Conservation (phyloP, 2,797 vertebrate species). For the Chiloscyllium punctatum region DNA sequence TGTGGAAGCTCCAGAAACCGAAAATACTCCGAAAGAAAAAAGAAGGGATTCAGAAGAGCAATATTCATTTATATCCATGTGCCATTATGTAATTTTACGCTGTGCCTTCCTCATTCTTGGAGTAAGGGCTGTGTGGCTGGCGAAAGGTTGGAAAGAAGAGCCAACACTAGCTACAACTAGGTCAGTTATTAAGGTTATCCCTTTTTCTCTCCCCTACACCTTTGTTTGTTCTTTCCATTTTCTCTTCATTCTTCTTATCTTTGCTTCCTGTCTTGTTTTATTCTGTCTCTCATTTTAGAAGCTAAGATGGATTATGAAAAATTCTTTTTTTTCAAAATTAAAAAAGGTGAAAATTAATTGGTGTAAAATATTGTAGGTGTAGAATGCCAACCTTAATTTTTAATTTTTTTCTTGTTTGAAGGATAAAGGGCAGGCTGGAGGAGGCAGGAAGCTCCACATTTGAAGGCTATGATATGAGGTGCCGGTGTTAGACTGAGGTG, state of each 20-base stretch:
- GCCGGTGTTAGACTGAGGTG: no score
- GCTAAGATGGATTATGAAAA: not conserved
- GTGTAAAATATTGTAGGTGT: not conserved
- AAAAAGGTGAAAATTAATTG: not conserved
- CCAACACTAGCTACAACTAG: not conserved
- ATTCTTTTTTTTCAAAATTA: not conserved
- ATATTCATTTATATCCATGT: conserved; percentile 60
- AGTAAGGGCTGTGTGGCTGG: conserved; percentile 63
- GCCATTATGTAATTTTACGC: conserved; percentile 66
- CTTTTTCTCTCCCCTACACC: no score
- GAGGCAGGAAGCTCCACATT: not conserved
- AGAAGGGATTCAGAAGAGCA: conserved; percentile 52
- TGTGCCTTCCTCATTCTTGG: conserved; percentile 68
- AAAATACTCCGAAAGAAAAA: conserved; percentile 46
- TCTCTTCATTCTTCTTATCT: no score
- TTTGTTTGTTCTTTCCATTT: not conserved
- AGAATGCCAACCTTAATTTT: not conserved
- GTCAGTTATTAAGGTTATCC: not conserved
- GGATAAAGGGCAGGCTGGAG: no score
- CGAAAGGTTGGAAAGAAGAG: conserved; percentile 47
- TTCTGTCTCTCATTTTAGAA: not conserved
- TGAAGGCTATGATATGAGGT: not conserved
- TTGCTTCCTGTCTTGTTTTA: not conserved
- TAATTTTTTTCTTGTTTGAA: not conserved
- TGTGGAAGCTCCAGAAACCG: conserved; percentile 57